Evolutionary conservation across 2,888 invertebrate genomes (phyloP).

Genomic region (Acleris literana): DNA sequence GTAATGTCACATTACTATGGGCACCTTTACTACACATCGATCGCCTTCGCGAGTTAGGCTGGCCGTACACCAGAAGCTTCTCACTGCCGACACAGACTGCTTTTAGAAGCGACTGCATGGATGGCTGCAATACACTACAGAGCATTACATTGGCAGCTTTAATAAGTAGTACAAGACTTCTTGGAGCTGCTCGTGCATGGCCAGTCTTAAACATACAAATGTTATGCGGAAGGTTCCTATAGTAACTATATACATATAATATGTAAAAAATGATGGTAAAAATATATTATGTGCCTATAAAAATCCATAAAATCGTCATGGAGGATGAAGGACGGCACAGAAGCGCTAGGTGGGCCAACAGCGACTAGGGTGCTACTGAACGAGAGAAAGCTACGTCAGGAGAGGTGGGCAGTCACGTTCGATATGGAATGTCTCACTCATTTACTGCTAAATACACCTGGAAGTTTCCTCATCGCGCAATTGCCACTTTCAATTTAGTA

Average conservation of each 20-base stretch:
- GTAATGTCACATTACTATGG: constrained; percentile 16
- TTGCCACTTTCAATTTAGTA: constrained; percentile 75
- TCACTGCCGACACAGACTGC: too few relatives aligned
- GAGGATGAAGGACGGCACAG: constrained; percentile 31
- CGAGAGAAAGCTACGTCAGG: constrained; percentile 2
- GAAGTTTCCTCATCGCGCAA: constrained; percentile 66
- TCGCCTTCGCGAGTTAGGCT: too few relatives aligned
- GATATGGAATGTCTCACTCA: constrained; percentile 83
- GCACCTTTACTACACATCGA: background rate
- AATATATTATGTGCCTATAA: constrained; percentile 27
- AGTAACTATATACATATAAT: constrained; percentile 30
- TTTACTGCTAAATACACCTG: constrained; percentile 69
- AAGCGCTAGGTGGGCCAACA: constrained; percentile 8
- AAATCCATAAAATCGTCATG: constrained; percentile 28
- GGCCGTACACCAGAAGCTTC: too few relatives aligned
- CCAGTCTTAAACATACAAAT: background rate
- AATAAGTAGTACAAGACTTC: too few relatives aligned
- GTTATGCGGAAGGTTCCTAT: constrained; percentile 16
- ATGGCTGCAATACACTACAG: too few relatives aligned
- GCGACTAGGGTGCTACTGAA: constrained; percentile 5
- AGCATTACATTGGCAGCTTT: too few relatives aligned
- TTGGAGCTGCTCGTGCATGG: too few relatives aligned
- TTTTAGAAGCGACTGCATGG: too few relatives aligned
- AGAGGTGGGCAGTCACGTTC: constrained; percentile 48
- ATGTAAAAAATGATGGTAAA: constrained; percentile 26